These are phyloP conservation scores for Henricia sp. DNA, from an alignment of 53 echinoderm and acorn worm species.

Conservation along the genomic window DNA sequence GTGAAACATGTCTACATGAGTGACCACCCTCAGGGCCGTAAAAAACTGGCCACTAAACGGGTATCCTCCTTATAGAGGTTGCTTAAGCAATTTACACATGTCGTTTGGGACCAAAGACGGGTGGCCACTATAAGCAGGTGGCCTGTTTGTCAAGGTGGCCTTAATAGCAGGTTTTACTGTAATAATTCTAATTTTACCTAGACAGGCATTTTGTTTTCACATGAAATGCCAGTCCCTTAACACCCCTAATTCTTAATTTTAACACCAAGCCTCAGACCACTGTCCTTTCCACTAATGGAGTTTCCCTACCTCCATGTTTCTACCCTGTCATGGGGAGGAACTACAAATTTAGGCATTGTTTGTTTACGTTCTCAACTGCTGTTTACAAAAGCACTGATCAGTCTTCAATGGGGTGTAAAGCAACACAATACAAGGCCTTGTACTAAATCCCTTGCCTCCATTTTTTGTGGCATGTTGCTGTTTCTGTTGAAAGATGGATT, in stretches of 20 bases:
- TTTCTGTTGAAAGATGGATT: slow-evolving; percentile 24
- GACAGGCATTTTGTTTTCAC: not conserved
- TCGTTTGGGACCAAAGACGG: too few species aligned
- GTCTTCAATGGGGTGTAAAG: slow-evolving; percentile 11
- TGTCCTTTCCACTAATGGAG: not conserved
- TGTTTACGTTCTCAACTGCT: slow-evolving; percentile 36
- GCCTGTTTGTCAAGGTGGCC: too few species aligned
- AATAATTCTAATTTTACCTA: too few species aligned
- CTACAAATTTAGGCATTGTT: not conserved
- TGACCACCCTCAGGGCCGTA: too few species aligned
- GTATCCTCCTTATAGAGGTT: too few species aligned
- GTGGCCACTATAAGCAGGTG: too few species aligned
- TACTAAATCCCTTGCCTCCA: not conserved
- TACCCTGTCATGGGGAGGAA: too few species aligned
- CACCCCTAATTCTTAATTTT: not conserved
- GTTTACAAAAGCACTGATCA: slow-evolving; percentile 8
- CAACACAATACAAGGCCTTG: slow-evolving; percentile 15
- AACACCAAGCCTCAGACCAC: not conserved
- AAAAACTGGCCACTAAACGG: too few species aligned
- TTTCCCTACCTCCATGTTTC: not conserved
- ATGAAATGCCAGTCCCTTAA: not conserved
- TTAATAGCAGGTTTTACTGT: too few species aligned
- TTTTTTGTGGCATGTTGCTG: slow-evolving; percentile 17
- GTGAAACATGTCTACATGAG: too few species aligned
- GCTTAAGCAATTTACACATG: too few species aligned